These are phyloP conservation scores for Hyppa rectilinea DNA, from an alignment of 2,888 invertebrate species.

Conservation along the genomic window DNA sequence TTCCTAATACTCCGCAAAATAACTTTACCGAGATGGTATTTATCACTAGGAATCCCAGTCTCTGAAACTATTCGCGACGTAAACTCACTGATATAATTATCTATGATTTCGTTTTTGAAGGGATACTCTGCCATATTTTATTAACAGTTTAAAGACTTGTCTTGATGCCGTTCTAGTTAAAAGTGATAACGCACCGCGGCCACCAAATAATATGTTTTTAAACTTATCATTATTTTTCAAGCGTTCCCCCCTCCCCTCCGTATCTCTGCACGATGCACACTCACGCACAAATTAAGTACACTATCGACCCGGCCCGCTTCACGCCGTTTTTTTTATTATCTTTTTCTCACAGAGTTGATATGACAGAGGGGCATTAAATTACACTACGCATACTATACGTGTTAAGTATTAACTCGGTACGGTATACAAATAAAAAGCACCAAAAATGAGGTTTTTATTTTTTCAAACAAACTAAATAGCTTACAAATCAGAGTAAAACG, in stretches of 20 bases:
- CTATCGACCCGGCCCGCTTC: not conserved
- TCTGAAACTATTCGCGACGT: slow-evolving; percentile 68
- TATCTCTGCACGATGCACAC: not conserved
- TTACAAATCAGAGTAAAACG: too few species aligned
- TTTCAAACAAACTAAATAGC: too few species aligned
- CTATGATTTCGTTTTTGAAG: slow-evolving; percentile 31
- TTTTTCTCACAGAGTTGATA: too few species aligned
- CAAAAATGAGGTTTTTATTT: too few species aligned
- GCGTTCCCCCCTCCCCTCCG: not conserved
- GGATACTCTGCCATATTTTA: slow-evolving; percentile 18
- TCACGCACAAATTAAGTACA: not conserved
- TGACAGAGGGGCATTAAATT: too few species aligned
- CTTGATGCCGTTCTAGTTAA: not conserved
- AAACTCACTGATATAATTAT: slow-evolving; percentile 67
- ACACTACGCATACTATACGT: too few species aligned
- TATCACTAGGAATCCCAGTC: slow-evolving; percentile 70
- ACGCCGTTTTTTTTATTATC: not conserved
- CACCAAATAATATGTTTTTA: not conserved
- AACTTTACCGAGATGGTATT: slow-evolving; percentile 68
- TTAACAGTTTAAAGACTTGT: not conserved
- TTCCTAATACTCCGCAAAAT: slow-evolving; percentile 56
- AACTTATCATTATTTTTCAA: not conserved
- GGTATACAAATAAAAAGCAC: too few species aligned
- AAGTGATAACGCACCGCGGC: not conserved
- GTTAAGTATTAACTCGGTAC: too few species aligned